Percentiles rank a stretch among this genome's conserved stretches.
Evolutionary conservation across 2,888 invertebrate species (phyloP).

Genomic region (Balanococcus diminutus): DNA sequence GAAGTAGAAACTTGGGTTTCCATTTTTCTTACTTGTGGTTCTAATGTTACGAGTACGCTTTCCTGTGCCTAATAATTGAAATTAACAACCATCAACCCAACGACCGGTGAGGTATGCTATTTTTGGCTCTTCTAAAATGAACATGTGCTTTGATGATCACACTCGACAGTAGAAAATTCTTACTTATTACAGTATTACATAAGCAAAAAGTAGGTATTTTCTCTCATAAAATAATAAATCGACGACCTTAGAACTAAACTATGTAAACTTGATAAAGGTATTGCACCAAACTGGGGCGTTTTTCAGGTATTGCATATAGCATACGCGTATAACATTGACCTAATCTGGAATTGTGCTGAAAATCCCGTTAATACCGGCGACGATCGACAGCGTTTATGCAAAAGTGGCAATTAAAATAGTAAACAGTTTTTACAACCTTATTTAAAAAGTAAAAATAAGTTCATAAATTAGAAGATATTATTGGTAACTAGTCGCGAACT

Average conservation of each 20-base stretch:
- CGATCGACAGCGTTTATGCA: constrained; percentile 10
- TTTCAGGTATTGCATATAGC: constrained; percentile 31
- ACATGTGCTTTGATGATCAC: background rate
- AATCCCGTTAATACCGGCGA: constrained; percentile 31
- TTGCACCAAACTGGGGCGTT: constrained; percentile 11
- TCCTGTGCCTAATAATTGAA: background rate
- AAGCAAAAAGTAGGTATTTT: background rate
- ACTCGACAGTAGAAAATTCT: background rate
- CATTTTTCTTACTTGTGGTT: background rate
- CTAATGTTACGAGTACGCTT: background rate
- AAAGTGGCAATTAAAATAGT: constrained; percentile 35
- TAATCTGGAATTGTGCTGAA: constrained; percentile 9
- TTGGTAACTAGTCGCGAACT: constrained; percentile 13
- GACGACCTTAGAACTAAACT: background rate
- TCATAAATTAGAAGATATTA: constrained; percentile 41
- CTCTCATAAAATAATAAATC: constrained; percentile 18
- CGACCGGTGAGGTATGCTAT: background rate
- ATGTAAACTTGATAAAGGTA: constrained; percentile 24
- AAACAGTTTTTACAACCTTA: constrained; percentile 31
- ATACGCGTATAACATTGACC: constrained; percentile 19
- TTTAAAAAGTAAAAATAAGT: constrained; percentile 22
- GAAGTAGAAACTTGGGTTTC: no score
- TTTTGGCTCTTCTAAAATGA: background rate
- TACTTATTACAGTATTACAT: no score
- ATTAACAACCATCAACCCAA: background rate